phyloP scores from a whole-genome alignment of 2,797 vertebrate species.

The Bucorvus abyssinicus region DNA sequence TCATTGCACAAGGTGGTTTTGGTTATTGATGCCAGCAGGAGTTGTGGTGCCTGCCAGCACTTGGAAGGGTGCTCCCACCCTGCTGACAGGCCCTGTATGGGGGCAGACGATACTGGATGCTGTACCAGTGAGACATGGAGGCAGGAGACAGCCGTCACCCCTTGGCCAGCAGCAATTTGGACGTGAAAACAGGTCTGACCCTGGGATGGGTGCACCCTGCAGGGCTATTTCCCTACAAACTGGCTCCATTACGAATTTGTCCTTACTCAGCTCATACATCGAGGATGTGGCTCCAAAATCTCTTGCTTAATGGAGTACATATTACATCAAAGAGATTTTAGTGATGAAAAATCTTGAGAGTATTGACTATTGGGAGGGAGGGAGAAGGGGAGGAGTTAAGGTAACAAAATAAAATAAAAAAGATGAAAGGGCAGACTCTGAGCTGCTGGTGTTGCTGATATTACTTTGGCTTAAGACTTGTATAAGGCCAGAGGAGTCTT shows the following conservation, averaged over 20 bases:
- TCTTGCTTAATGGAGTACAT: not conserved
- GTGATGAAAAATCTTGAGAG: not conserved
- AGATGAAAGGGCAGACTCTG: not conserved
- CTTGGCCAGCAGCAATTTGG: not conserved
- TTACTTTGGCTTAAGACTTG: not conserved
- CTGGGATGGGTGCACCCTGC: not conserved
- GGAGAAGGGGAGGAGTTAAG: not conserved
- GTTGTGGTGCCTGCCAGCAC: not conserved
- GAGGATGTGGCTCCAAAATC: not conserved
- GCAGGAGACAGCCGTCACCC: not conserved
- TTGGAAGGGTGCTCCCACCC: not conserved
- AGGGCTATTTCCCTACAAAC: not conserved
- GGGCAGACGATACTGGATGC: not conserved
- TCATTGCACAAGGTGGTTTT: accelerated
- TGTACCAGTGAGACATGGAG: not conserved
- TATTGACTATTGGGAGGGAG: accelerated
- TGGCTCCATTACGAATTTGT: not conserved
- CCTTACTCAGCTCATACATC: not conserved
- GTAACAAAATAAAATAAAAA: not conserved
- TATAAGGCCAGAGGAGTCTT: not conserved
- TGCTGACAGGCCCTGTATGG: not conserved
- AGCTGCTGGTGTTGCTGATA: not conserved
- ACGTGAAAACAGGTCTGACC: not conserved
- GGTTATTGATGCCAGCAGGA: not conserved
- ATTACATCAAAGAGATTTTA: not conserved